Evolutionary conservation across 2,113 vertebrate species (phyloP).

Genomic region (Colossoma macropomum): DNA sequence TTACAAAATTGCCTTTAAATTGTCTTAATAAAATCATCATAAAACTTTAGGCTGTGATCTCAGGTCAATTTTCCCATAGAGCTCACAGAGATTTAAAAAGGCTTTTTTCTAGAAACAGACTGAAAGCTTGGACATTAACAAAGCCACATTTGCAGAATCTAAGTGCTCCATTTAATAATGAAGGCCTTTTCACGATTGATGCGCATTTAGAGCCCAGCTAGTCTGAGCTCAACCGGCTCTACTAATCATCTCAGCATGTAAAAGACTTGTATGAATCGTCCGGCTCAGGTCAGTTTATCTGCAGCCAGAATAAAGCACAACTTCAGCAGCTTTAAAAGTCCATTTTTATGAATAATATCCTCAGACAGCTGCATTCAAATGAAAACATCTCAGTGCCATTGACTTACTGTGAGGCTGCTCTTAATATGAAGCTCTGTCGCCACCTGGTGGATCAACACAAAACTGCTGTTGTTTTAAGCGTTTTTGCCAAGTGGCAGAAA

Average conservation of each 20-base stretch:
- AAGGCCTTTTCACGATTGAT: background rate
- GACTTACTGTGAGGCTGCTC: background rate
- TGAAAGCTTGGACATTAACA: background rate
- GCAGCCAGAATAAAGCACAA: background rate
- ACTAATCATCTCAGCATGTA: background rate
- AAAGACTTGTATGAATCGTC: background rate
- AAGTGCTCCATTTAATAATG: background rate
- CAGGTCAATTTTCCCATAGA: background rate
- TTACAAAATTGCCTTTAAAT: background rate
- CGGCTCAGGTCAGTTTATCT: background rate
- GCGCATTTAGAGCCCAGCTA: background rate
- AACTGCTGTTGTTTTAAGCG: too few relatives aligned
- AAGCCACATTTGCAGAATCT: background rate
- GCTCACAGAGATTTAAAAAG: background rate
- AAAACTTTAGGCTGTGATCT: too few relatives aligned
- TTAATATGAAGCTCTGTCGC: conserved; percentile 10
- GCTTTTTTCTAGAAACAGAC: background rate
- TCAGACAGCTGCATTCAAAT: conserved; percentile 3
- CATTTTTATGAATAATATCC: background rate
- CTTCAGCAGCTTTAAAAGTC: background rate
- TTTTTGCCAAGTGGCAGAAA: too few relatives aligned
- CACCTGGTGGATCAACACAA: conserved; percentile 21
- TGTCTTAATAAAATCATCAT: background rate
- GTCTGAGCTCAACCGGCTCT: background rate
- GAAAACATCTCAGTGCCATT: background rate